phyloP scores from a whole-genome alignment of 2,113 vertebrate genomes.

The Campylorhamphus procurvoides region DNA sequence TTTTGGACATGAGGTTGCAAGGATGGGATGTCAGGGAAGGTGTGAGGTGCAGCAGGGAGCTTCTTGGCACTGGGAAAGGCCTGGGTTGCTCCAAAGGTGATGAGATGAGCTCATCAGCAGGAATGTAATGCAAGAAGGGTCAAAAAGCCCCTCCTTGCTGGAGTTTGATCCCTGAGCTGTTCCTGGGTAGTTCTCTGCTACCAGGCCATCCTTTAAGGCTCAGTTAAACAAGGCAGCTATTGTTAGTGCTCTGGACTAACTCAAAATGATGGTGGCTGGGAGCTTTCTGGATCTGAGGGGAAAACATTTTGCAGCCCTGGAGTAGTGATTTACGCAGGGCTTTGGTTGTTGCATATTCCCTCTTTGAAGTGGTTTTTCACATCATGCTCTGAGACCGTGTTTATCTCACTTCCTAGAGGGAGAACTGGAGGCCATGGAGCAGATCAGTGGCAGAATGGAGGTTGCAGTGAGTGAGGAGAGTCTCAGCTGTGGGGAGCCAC shows the following conservation, averaged over 20 bases:
- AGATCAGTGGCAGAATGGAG: not conserved
- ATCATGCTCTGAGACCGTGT: not conserved
- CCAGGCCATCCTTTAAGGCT: not conserved
- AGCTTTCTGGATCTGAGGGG: not conserved
- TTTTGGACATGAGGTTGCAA: fast-evolving
- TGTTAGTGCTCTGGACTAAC: not conserved
- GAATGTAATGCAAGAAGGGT: not conserved
- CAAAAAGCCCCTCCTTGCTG: not conserved
- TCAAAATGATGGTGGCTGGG: not conserved
- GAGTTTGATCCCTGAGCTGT: not conserved
- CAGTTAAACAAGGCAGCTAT: not conserved
- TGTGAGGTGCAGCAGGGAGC: not conserved
- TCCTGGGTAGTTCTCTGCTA: not conserved
- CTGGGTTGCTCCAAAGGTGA: not conserved
- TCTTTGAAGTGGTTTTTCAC: not conserved
- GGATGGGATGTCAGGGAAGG: not conserved
- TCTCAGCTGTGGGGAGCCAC: not conserved
- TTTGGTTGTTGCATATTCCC: not conserved
- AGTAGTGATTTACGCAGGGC: not conserved
- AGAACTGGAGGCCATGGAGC: not conserved
- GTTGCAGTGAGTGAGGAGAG: not conserved
- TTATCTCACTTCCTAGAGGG: not conserved
- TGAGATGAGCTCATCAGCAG: not conserved
- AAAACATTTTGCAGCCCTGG: not conserved
- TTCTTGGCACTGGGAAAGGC: not conserved